Evolutionary conservation across 2,888 invertebrate species (phyloP).

Genomic region (Perizoma affinitatum): DNA sequence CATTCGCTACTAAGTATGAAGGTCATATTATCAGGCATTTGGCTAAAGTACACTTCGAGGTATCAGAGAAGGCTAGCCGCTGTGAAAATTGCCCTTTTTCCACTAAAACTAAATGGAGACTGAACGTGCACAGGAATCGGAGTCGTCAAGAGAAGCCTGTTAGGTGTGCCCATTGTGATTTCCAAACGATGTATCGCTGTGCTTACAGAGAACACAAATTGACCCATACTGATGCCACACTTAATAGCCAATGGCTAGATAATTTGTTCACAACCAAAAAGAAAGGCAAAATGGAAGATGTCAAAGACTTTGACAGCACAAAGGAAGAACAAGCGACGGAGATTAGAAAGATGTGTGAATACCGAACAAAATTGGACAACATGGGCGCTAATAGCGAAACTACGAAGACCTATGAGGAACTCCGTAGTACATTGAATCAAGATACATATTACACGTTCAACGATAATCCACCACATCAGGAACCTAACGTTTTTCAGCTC

Average conservation of each 20-base stretch:
- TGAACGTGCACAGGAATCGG: slow-evolving; percentile 60
- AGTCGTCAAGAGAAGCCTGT: slow-evolving; percentile 49
- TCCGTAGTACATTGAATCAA: slow-evolving; percentile 7
- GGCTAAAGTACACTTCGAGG: slow-evolving; percentile 63
- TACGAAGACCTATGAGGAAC: slow-evolving; percentile 5
- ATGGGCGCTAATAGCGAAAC: not conserved
- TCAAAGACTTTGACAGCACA: not conserved
- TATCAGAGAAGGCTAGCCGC: slow-evolving; percentile 54
- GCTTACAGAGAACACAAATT: slow-evolving; percentile 60
- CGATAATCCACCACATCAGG: not conserved
- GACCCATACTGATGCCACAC: slow-evolving; percentile 26
- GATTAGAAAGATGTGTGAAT: slow-evolving; percentile 15
- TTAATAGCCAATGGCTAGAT: slow-evolving; percentile 13
- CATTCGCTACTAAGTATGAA: slow-evolving; percentile 59
- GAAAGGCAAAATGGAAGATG: not conserved
- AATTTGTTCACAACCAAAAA: not conserved
- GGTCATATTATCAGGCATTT: slow-evolving; percentile 65
- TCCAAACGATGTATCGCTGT: slow-evolving; percentile 58
- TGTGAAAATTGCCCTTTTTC: slow-evolving; percentile 65
- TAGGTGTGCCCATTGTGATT: slow-evolving; percentile 58
- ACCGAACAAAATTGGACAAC: slow-evolving; percentile 5
- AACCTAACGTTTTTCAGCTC: slow-evolving; percentile 11
- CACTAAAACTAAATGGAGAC: slow-evolving; percentile 58
- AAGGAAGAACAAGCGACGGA: slow-evolving; percentile 9
- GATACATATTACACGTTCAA: slow-evolving; percentile 20